Conservation (phyloP, 1,140 invertebrate species). For the Bursaphelenchus mucronatus region DNA sequence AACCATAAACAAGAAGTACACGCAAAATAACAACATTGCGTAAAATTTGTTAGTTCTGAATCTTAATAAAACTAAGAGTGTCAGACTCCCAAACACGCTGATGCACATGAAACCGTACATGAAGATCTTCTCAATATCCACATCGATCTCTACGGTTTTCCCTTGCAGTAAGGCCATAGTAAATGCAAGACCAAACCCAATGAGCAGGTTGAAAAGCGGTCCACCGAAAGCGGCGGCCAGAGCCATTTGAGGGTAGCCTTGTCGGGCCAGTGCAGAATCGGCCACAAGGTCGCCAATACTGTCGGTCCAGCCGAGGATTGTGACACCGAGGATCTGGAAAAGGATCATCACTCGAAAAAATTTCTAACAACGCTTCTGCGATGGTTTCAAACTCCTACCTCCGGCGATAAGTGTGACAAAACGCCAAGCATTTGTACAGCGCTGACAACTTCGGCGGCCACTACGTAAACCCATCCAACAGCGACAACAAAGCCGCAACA, state of each 20-base stretch:
- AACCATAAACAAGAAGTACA: constrained; percentile 13
- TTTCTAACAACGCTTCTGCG: no score
- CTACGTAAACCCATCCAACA: constrained; percentile 14
- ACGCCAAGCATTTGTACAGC: constrained; percentile 15
- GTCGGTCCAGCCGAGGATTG: constrained; percentile 30
- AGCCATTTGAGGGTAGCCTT: constrained; percentile 33
- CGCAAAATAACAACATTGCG: constrained; percentile 3
- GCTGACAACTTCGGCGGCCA: constrained; percentile 4
- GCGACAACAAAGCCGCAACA: constrained; percentile 14
- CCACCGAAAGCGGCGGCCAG: constrained; percentile 30
- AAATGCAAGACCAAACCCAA: constrained; percentile 15
- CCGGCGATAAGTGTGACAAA: constrained; percentile 15
- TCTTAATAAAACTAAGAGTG: background rate
- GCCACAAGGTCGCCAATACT: constrained; percentile 32
- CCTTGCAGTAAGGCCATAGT: constrained; percentile 9
- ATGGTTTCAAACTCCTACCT: constrained; percentile 1
- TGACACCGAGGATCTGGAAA: constrained; percentile 33
- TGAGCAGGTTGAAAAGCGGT: constrained; percentile 19
- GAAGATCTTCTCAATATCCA: constrained; percentile 12
- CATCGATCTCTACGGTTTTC: constrained; percentile 4
- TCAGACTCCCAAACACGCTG: background rate
- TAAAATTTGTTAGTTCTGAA: background rate
- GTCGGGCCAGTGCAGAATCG: constrained; percentile 26
- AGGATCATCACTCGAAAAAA: background rate
- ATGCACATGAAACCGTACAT: constrained; percentile 18